phyloP scores from a whole-genome alignment of 2,113 vertebrate species.

The Acanthisitta chloris region DNA sequence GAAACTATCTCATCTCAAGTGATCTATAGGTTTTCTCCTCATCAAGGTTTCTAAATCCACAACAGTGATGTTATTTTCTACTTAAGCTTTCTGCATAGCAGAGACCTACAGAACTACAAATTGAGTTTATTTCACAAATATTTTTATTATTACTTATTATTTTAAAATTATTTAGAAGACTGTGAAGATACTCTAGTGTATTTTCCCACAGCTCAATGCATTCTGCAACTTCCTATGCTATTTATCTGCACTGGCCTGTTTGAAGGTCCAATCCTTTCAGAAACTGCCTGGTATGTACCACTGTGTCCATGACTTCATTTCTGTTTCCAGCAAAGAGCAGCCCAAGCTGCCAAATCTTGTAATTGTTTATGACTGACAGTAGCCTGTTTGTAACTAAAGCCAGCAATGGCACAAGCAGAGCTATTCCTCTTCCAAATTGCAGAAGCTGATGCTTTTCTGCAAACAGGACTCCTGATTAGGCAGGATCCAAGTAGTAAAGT shows the following conservation, averaged over 20 bases:
- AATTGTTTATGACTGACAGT: slow-evolving; percentile 51
- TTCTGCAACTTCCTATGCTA: neutral
- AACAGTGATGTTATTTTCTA: neutral
- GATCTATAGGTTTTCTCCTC: neutral
- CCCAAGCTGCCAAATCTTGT: slow-evolving; percentile 41
- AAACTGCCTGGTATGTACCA: neutral
- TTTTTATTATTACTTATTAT: too few relatives aligned
- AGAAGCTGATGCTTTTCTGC: neutral
- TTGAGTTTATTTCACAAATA: neutral
- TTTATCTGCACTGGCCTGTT: neutral
- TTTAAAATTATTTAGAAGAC: neutral
- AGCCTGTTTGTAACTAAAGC: slow-evolving; percentile 30
- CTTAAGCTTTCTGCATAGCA: neutral
- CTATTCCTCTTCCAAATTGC: neutral
- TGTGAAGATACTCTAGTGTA: neutral
- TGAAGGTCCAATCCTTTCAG: neutral
- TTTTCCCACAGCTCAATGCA: neutral
- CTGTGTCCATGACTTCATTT: slow-evolving; percentile 22
- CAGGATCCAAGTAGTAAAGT: neutral
- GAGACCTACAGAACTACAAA: neutral
- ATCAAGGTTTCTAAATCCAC: neutral
- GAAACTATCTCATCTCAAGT: neutral
- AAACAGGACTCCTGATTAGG: neutral
- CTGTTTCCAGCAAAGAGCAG: slow-evolving; percentile 27
- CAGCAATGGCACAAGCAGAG: slow-evolving; percentile 11